These are phyloP conservation scores for Scyliorhinus canicula DNA, from an alignment of 2,797 vertebrate genomes.

Conservation along the genomic window DNA sequence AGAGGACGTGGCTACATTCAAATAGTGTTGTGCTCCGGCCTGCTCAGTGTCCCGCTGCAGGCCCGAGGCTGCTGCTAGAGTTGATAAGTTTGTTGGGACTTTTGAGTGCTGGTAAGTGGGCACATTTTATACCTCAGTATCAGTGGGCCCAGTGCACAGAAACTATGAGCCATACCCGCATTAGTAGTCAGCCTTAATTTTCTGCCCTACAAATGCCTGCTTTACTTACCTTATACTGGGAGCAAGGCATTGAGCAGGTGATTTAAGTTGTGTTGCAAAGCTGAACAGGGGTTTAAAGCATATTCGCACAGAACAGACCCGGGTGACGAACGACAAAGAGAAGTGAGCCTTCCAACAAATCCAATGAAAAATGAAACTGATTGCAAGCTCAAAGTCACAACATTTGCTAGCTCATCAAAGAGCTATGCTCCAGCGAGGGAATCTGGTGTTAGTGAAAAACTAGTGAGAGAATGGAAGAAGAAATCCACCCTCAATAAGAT, in stretches of 20 bases:
- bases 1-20: too few relatives aligned
- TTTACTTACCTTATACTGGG: not conserved
- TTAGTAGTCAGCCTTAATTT: not conserved
- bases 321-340: not conserved
- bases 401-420: not conserved
- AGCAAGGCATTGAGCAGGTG: not conserved
- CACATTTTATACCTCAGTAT: too few relatives aligned
- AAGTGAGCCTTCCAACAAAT: not conserved
- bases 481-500: not conserved
- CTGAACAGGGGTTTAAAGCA: not conserved
- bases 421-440: not conserved
- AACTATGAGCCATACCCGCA: too few relatives aligned
- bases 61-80: too few relatives aligned
- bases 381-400: not conserved
- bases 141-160: too few relatives aligned
- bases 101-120: too few relatives aligned
- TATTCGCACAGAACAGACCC: not conserved
- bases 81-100: too few relatives aligned
- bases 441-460: not conserved
- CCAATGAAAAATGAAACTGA: not conserved
- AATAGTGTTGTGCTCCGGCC: too few relatives aligned
- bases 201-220: too few relatives aligned
- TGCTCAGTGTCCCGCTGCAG: too few relatives aligned
- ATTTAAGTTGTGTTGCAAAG: not conserved
- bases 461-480: not conserved